A percentile compares a stretch with the other conserved stretches of the same genome.
phyloP scores from a whole-genome alignment of 1,140 invertebrate species.

The Ericerus pela region DNA sequence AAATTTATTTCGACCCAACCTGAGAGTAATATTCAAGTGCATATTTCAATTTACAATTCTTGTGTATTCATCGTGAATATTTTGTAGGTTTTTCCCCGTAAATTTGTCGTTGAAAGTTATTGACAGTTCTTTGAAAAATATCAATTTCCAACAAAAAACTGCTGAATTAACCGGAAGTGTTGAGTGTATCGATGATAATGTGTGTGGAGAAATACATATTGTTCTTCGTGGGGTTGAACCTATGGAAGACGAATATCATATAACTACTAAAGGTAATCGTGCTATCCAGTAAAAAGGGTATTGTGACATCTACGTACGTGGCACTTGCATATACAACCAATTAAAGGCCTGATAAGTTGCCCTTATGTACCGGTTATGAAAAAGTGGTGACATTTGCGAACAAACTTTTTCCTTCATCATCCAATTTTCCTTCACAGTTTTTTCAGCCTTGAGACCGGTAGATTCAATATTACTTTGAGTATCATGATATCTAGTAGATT shows the following conservation, averaged over 20 bases:
- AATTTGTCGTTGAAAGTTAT: constrained; percentile 45
- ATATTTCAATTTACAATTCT: background rate
- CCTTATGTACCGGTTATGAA: too few species aligned
- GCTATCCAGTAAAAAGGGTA: too few species aligned
- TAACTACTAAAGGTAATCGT: constrained; percentile 8
- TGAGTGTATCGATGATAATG: constrained; percentile 37
- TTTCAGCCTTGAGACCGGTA: too few species aligned
- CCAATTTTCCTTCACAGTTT: too few species aligned
- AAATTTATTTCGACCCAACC: constrained; percentile 7
- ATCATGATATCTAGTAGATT: too few species aligned
- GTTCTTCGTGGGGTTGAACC: background rate
- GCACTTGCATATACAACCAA: too few species aligned
- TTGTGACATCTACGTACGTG: too few species aligned
- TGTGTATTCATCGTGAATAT: constrained; percentile 9
- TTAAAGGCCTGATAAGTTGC: too few species aligned
- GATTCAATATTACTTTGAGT: too few species aligned
- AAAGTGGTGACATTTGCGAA: too few species aligned
- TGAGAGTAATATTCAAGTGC: background rate
- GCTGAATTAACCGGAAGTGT: constrained; percentile 48
- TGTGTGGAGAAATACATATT: constrained; percentile 29
- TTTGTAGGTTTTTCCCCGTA: constrained; percentile 51
- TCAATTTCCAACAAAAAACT: constrained; percentile 61
- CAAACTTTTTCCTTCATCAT: too few species aligned
- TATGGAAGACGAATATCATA: background rate
- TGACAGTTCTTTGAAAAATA: constrained; percentile 37